Evolutionary conservation across 2,888 invertebrate species (phyloP).

Genomic region (Zygaena filipendulae): DNA sequence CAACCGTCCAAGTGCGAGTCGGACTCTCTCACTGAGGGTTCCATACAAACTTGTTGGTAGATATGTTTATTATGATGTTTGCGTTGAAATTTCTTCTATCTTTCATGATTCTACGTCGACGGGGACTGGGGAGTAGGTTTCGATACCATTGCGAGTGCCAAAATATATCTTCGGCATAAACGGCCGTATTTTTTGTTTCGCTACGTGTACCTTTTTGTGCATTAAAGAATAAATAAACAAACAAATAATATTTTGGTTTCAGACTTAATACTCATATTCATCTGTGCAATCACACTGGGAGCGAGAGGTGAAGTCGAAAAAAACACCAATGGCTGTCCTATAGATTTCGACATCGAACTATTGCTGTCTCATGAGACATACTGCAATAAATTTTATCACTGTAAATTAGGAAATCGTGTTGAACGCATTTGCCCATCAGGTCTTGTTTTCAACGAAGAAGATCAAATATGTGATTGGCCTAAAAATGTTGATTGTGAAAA

Average conservation of each 20-base stretch:
- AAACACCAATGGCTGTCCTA: conserved; percentile 21
- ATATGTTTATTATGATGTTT: no score
- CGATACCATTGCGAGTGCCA: no score
- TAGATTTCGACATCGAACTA: conserved; percentile 18
- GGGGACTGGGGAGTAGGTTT: no score
- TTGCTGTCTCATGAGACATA: conserved; percentile 23
- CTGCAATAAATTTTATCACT: conserved; percentile 28
- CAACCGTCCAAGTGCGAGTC: no score
- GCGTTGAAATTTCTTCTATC: no score
- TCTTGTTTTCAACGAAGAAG: conserved; percentile 18
- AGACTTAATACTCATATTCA: conserved; percentile 30
- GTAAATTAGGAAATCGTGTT: conserved; percentile 23
- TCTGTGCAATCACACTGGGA: conserved; percentile 33
- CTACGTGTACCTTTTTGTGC: no score
- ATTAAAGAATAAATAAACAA: no score
- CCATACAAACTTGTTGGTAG: no score
- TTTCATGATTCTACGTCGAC: no score
- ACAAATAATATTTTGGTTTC: conserved; percentile 22
- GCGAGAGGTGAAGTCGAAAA: conserved; percentile 21
- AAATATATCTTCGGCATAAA: no score
- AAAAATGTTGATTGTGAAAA: conserved; percentile 20
- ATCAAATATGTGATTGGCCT: conserved; percentile 21
- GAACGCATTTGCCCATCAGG: conserved; percentile 18
- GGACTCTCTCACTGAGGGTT: no score
- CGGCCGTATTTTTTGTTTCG: no score